Evolutionary conservation across 2,797 vertebrate species (phyloP).

Genomic region (Ammospiza maritima): DNA sequence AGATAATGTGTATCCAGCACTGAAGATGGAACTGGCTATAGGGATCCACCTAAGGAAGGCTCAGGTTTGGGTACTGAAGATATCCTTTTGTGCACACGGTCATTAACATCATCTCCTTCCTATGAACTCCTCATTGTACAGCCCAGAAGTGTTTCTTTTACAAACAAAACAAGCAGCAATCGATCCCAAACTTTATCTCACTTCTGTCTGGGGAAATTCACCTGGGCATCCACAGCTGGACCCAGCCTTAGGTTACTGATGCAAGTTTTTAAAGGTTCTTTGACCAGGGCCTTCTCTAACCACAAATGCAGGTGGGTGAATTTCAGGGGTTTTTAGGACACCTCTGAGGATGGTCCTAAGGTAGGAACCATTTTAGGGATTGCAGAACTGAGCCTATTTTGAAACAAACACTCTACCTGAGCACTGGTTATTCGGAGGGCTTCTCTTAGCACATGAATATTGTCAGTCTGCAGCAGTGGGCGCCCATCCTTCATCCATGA

Average conservation of each 20-base stretch:
- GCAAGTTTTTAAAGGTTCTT: not conserved
- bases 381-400: not conserved
- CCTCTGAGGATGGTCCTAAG: not conserved
- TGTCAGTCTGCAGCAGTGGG: slow-evolving; percentile 84
- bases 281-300: not conserved
- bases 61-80: not conserved
- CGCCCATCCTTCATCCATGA: slow-evolving; percentile 96
- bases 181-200: not conserved
- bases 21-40: not conserved
- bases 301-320: not conserved
- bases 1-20: not conserved
- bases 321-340: not conserved
- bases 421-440: slow-evolving; percentile 84
- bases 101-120: not conserved
- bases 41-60: not conserved
- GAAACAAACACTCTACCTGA: slow-evolving; percentile 79
- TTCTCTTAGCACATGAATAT: slow-evolving; percentile 80
- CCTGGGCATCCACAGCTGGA: not conserved
- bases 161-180: not conserved
- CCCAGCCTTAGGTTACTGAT: not conserved
- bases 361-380: not conserved
- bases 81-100: not conserved
- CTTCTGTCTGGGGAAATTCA: not conserved
- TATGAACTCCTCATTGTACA: not conserved
- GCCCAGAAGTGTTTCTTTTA: not conserved